Conservation (phyloP, 2,888 invertebrate genomes). For the Drosophila conformis region DNA sequence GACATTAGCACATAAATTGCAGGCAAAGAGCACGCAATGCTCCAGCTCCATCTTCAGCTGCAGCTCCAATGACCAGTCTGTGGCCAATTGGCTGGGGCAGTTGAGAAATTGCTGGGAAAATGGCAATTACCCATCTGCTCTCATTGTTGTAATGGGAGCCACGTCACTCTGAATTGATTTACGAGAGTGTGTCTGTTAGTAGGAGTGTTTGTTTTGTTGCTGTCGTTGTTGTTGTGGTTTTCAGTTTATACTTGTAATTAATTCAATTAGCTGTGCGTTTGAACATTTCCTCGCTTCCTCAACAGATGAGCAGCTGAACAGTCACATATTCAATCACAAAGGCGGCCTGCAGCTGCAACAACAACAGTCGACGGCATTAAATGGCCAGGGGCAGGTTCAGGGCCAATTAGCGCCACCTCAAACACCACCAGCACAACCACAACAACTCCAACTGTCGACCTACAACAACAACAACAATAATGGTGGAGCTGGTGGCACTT, state of each 20-base stretch:
- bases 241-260: constrained; percentile 65
- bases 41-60: constrained; percentile 13
- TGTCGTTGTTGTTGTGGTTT: constrained; percentile 31
- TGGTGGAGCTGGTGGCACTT: constrained; percentile 29
- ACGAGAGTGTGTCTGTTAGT: constrained; percentile 39
- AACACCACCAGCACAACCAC: neutral
- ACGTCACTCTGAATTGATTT: constrained; percentile 73
- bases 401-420: constrained; percentile 24
- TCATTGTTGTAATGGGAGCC: constrained; percentile 72
- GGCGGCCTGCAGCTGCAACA: constrained; percentile 87
- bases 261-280: constrained; percentile 72
- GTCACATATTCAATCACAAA: constrained; percentile 91
- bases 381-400: constrained; percentile 67
- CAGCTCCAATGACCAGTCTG: constrained; percentile 34
- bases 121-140: constrained; percentile 74
- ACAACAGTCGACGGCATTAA: constrained; percentile 21
- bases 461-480: constrained; percentile 48
- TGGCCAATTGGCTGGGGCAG: constrained; percentile 54
- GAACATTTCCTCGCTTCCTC: constrained; percentile 54
- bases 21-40: constrained; percentile 58
- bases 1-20: constrained; percentile 71
- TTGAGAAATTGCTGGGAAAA: constrained; percentile 71
- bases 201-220: neutral
- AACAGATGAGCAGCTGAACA: constrained; percentile 85
- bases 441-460: constrained; percentile 52